phyloP scores from a whole-genome alignment of 2,113 vertebrate species.

The Pristiophorus japonicus region DNA sequence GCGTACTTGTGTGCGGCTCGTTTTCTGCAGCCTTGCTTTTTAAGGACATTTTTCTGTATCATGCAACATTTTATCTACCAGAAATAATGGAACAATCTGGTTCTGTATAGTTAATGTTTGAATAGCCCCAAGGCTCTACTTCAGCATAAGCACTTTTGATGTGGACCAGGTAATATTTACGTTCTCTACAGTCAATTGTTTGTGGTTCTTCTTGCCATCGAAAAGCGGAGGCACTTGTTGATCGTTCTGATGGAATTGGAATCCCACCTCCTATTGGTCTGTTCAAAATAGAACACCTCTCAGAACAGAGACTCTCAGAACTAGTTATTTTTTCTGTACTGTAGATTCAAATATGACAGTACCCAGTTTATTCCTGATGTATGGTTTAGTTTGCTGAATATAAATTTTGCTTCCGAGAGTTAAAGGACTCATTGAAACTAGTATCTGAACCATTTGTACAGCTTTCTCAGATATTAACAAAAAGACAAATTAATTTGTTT shows the following conservation, averaged over 20 bases:
- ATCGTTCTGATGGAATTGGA: neutral
- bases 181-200: neutral
- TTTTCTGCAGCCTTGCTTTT: neutral
- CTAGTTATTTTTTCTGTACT: neutral
- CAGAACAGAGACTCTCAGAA: neutral
- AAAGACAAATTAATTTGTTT: too few species aligned
- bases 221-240: constrained; percentile 19
- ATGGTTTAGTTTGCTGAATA: neutral
- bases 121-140: neutral
- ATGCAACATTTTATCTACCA: neutral
- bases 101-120: neutral
- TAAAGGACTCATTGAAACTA: neutral
- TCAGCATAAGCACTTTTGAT: neutral
- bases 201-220: too few species aligned
- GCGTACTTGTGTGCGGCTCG: neutral
- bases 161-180: neutral
- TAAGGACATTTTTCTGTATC: neutral
- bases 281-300: neutral
- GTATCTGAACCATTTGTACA: neutral
- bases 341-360: neutral
- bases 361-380: neutral
- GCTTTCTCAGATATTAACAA: neutral
- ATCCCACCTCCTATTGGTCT: constrained; percentile 17
- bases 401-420: neutral
- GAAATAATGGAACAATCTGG: neutral